Base-by-base conservation (phyloP, 2,797 vertebrate genomes). In the Typhlichthys eigenmanni region DNA sequence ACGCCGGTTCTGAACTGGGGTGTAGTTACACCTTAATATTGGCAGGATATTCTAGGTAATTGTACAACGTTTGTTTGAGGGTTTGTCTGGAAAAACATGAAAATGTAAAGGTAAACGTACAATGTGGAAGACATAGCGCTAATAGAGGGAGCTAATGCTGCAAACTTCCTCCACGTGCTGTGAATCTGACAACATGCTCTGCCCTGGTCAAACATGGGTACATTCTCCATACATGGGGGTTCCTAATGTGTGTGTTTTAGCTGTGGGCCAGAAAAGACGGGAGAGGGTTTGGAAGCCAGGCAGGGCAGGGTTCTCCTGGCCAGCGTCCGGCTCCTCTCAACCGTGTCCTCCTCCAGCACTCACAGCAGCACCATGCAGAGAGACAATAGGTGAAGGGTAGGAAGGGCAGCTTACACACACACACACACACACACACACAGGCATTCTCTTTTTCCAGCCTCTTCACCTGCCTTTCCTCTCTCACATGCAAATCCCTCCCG, bases 341-440 rank as follows among this genome's bases (percentile, higher is more conserved):
- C 72, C 74, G 48, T 69, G 70, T 79, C 85, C 79, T 86, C 77
- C 66, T 87, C 66, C 66, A 67, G 60, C 74, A 69, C 83, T 83
- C 75, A 69, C 68, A 83, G 78, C 72, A 80, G 82, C 87, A 68
- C 67, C 85, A 78, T 82, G 81, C 73, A 62, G 79, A 14, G 80
- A 86, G 85, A 82, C 80, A 78, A 88, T 85, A 91, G 88, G 87
- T 90, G 89, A 91, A 90, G 88, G 85, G 84, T 80, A 89, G 72
- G 13, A 66, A 79, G 86, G 84, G 86, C 82, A 83, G 56, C 48
- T 43, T 50, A 24, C 48, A 43, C 50, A 24, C 55, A 45, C 51
- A 14, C 24, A 43, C 45, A 24, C 58, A 17, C 55, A 29, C 55
- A 58, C 55, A 48, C 63, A 38, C 38, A 52, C 38, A 49, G 47